Evolutionary conservation across 2,888 invertebrate species (phyloP), one percentile per base, ranked within the genome.

Genomic region (Caenorhabditis wallacei): DNA sequence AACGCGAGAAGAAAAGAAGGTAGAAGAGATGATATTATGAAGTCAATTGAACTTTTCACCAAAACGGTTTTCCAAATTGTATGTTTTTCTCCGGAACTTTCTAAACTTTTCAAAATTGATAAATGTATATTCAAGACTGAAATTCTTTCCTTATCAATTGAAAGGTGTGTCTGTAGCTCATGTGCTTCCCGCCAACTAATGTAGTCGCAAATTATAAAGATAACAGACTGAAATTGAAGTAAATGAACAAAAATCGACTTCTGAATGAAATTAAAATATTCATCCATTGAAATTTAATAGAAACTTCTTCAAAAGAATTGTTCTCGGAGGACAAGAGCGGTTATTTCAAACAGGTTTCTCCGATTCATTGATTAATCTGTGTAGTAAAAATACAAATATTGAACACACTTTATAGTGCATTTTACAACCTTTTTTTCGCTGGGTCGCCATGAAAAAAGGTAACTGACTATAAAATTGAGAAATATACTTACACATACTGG

Each of bases 301-400:
- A 40, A 20, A 35, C 24, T 22, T 24, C 59, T 30, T 10, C n/a
- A n/a, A 30, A 64, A 64, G 64, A 30, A 53, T 56, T 30, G 68
- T 59, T 78, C 54, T 69, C 24, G 61, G 48, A 24, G 69, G 56
- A n/a, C 48, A 40, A 30, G 54, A 69, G 54, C 61, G 78, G 43
- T 69, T 69, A 78, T 78, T 69, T 54, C 13, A 69, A 69, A 78
- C 78, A 70, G 78, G 78, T 78, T 78, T 56, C 18, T 69, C 63
- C 78, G 75, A 78, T 69, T 51, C 76, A 78, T 40, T 78, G 78
- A 78, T 78, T 78, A 69, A 78, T 78, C 78, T 78, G 54, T 54
- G 78, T 53, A 63, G 78, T 69, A 68, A 76, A 68, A 68, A 57
- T 59, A 57, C 43, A 74, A 61, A 64, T 43, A 40, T 63, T 56